Evolutionary conservation across 1,140 invertebrate genomes (phyloP).

Genomic region (Teleopsis dalmanni): DNA sequence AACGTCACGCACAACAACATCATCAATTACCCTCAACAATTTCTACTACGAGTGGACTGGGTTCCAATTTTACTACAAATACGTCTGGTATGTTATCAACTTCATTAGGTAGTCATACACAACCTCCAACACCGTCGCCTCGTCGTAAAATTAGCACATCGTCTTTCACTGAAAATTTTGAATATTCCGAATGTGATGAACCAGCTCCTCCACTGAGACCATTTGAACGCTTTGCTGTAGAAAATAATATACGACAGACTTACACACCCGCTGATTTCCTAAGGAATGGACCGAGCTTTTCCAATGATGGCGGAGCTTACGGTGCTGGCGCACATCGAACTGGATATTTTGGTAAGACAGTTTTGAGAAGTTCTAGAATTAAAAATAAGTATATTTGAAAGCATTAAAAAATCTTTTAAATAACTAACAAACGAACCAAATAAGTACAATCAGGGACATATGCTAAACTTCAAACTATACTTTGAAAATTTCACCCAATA

Average conservation of each 20-base stretch:
- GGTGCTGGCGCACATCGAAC: constrained; percentile 27
- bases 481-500: too few species aligned
- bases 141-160: constrained; percentile 60
- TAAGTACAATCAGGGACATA: too few species aligned
- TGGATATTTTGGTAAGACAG: constrained; percentile 36
- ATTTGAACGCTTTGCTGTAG: constrained; percentile 25
- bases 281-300: constrained; percentile 37
- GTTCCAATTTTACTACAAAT: constrained; percentile 46
- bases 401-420: too few species aligned
- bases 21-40: constrained; percentile 30
- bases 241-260: constrained; percentile 12
- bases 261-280: constrained; percentile 48
- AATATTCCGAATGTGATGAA: constrained; percentile 13
- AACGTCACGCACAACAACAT: constrained; percentile 11
- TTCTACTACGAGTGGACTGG: constrained; percentile 43
- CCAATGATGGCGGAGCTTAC: constrained; percentile 29
- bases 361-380: neutral
- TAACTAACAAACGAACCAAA: too few species aligned
- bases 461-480: too few species aligned
- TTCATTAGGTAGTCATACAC: constrained; percentile 23
- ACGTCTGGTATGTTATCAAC: constrained; percentile 27
- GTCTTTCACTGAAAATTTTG: constrained; percentile 23
- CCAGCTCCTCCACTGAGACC: constrained; percentile 9
- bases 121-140: constrained; percentile 62
- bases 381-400: too few species aligned